Evolutionary conservation across 2,888 invertebrate species (phyloP).

Genomic region (Noctua janthina): DNA sequence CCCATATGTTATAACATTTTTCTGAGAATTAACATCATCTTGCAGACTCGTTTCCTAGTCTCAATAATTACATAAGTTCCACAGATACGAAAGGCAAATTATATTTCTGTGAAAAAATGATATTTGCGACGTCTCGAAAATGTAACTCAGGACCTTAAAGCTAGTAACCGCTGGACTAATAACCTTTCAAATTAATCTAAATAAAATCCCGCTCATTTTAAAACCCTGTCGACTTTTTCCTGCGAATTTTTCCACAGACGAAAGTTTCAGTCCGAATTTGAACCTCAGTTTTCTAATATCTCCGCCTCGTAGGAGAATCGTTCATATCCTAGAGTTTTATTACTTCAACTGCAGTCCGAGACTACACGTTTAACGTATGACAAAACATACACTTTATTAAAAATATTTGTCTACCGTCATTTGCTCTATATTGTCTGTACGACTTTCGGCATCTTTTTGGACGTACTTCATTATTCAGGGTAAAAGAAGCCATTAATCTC

Average conservation of each 20-base stretch:
- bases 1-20: not conserved
- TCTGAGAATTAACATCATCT: not conserved
- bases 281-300: conserved; percentile 41
- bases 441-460: not conserved
- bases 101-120: not conserved
- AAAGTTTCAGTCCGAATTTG: conserved; percentile 7
- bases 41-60: not conserved
- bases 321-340: conserved; percentile 45
- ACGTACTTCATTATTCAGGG: not conserved
- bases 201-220: not conserved
- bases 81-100: not conserved
- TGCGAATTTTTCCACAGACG: not conserved
- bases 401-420: conserved; percentile 22
- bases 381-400: conserved; percentile 39
- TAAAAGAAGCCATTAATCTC: not conserved
- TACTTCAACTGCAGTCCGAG: conserved; percentile 11
- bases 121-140: not conserved
- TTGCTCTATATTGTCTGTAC: not conserved
- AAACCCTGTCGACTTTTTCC: not conserved
- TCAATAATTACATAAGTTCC: not conserved
- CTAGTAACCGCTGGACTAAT: not conserved
- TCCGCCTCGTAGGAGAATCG: not conserved
- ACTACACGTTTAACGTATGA: not conserved
- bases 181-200: conserved; percentile 3
- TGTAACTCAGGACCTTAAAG: too few species aligned